Evolutionary conservation across 2,888 invertebrate species (phyloP).

Genomic region (Troglohyphantes excavatus): DNA sequence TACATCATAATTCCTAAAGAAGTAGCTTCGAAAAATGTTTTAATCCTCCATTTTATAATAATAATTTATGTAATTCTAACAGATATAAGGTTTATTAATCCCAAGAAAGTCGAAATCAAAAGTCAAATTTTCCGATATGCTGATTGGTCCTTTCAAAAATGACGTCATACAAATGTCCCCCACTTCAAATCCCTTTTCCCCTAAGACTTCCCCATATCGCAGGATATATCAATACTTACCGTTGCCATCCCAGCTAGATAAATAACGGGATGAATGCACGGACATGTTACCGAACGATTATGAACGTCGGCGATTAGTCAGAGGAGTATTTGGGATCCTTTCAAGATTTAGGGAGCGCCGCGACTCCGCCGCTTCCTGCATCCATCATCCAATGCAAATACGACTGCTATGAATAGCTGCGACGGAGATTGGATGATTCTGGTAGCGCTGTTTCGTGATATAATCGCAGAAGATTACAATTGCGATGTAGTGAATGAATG

Average conservation of each 20-base stretch:
- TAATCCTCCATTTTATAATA: no score
- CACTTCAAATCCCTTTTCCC: not conserved
- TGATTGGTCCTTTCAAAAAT: no score
- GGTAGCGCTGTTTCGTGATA: not conserved
- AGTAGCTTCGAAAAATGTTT: no score
- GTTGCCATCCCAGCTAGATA: not conserved
- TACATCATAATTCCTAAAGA: no score
- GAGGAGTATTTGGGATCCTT: not conserved
- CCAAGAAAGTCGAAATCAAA: no score
- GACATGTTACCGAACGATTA: slow-evolving; percentile 4
- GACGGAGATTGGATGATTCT: not conserved
- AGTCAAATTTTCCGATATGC: no score
- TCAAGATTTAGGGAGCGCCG: not conserved
- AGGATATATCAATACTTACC: not conserved
- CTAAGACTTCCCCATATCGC: not conserved
- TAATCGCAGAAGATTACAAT: not conserved
- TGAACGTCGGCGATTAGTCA: slow-evolving; percentile 3
- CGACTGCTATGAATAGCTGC: not conserved
- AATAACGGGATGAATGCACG: not conserved
- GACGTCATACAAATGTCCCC: no score
- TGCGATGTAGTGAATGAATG: no score
- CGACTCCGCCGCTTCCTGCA: not conserved
- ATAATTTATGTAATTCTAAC: no score
- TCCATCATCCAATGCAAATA: slow-evolving; percentile 9
- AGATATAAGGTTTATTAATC: no score